phyloP scores from a whole-genome alignment of 2,888 invertebrate species.

The Drosophila helvetica region DNA sequence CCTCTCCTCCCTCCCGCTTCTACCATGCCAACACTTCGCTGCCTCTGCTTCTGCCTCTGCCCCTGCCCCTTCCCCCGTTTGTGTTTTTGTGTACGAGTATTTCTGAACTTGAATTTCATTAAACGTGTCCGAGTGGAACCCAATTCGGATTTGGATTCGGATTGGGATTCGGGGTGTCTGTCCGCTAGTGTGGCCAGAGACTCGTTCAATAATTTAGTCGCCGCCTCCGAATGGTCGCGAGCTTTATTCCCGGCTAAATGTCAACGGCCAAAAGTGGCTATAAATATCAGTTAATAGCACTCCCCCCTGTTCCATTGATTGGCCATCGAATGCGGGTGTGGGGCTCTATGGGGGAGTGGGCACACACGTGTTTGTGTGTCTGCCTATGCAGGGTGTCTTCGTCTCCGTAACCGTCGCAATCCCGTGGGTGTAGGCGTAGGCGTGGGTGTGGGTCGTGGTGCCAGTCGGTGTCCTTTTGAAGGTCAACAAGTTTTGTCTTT shows the following conservation, averaged over 20 bases:
- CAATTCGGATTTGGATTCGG: neutral
- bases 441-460: slow-evolving; percentile 29
- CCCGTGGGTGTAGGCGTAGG: neutral
- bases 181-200: slow-evolving; percentile 20
- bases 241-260: slow-evolving; percentile 58
- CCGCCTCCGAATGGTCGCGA: slow-evolving; percentile 3
- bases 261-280: slow-evolving; percentile 67
- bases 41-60: slow-evolving; percentile 12
- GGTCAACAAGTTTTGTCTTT: slow-evolving; percentile 63
- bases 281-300: slow-evolving; percentile 54
- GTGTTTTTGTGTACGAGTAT: slow-evolving; percentile 40
- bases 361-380: slow-evolving; percentile 29
- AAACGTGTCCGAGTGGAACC: slow-evolving; percentile 30
- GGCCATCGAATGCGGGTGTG: slow-evolving; percentile 34
- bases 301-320: slow-evolving; percentile 41
- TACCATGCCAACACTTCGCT: too few relatives aligned
- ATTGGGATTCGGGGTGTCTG: slow-evolving; percentile 10
- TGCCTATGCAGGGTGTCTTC: neutral
- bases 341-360: slow-evolving; percentile 21
- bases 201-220: slow-evolving; percentile 31
- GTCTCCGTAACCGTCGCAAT: neutral
- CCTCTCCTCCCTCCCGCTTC: neutral
- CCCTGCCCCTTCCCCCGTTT: slow-evolving; percentile 2
- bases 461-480: slow-evolving; percentile 75
- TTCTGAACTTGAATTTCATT: slow-evolving; percentile 67